Base-by-base conservation (phyloP, 2,113 vertebrate genomes). In the Colinus virginianus region DNA sequence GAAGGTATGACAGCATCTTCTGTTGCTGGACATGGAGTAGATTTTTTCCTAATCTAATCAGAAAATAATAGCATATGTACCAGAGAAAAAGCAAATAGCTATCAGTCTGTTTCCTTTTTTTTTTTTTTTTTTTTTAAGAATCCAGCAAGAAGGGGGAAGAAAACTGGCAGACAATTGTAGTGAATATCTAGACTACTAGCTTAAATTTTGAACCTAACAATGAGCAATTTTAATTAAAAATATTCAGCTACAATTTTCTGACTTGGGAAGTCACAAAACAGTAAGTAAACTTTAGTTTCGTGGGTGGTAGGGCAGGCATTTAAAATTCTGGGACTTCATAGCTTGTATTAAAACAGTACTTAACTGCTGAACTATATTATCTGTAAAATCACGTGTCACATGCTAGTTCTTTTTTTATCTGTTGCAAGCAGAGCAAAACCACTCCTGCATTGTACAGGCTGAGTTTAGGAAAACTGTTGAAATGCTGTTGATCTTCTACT, bases 91-190 rank as follows among this genome's bases (percentile, higher is more conserved):
- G 59, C 30, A 22, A 79, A 26, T 63, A 68, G 9, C 38, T 9
- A 28, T 84, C 18, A 70, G 42, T 28, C 26, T 76, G 1, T 58
- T 68, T 80, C 23, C 21, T 58, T 87, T 87, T 95, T 84, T 61
- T 95, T 84, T 84, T 61, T 58, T 87, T 87, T 95, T 84, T 61
- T 95, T 84, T 61, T 59, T 61, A 70, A 84, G 69, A 36, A 78
- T 70, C 23, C 72, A 80, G n/a, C 26, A 55, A 84, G 18, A 30
- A 15, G 22, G 3, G 26, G 36, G 53, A 77, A 67, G 53, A 0
- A 69, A 70, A 43, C 38, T 58, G 7, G 64, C 26, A 30, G n/a
- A 69, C 13, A 72, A 58, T 6, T 26, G 62, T 3, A 6, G 26
- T 77, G 40, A 68, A 19, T 70, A 70, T 49, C 46, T n/a, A 38